Evolutionary conservation across 2,113 vertebrate species (phyloP), one percentile per base, ranked within the genome.

Genomic region (Ailurus styani): DNA sequence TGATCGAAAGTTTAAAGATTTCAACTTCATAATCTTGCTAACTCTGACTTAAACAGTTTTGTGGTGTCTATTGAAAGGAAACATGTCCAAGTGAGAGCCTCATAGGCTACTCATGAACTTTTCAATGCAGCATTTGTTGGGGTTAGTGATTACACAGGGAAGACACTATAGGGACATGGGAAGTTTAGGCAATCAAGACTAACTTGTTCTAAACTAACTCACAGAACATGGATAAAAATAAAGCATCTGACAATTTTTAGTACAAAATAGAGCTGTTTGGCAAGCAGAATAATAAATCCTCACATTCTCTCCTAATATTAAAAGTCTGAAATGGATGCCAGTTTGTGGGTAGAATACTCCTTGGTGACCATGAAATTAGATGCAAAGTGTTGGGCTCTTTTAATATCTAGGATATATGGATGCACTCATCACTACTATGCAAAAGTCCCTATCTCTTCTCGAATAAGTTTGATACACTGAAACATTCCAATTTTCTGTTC

Each of bases 341-440:
- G 25, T 18, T 72, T 88, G 18, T 68, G 21, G 37, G 78, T 75
- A 83, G 42, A 47, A 77, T 93, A 77, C 47, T 40, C 13, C 52
- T 79, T 82, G 27, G 11, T 82, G n/a, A 62, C 25, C 37, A 87
- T 83, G 50, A 95, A 83, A 83, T 57, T 83, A 75, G 40, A 57
- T 8, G 3, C 27, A n/a, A 55, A 73, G 21, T 17, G 9, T 50
- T 64, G n/a, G 34, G 27, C 40, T 88, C 20, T n/a, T 89, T 88
- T 79, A 50, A 57, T 27, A 79, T 20, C 13, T 93, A 29, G 31
- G 34, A 50, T 70, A 86, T 25, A 21, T 54, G 50, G 45, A 73
- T 60, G 10, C 1, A 96, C 8, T 54, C 17, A 10, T 21, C 29
- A 31, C 75, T 64, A 40, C 0, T 62, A n/a, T 37, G 89, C 40